Evolutionary conservation across 2,888 invertebrate genomes (phyloP), one percentile per base, ranked within the genome.

Genomic region (Eurois occulta): DNA sequence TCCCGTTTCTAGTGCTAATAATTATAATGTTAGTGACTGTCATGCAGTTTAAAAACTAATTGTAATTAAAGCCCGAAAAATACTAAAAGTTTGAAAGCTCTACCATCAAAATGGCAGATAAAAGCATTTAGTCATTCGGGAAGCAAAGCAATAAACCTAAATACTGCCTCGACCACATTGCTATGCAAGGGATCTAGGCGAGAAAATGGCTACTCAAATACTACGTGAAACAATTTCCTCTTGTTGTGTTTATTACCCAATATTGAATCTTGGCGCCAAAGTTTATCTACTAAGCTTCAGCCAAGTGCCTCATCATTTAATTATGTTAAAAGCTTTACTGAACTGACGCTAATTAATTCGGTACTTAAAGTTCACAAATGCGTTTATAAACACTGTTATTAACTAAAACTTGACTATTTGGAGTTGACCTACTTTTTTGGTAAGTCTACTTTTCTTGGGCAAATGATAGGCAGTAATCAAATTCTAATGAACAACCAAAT

Each of bases 291-390:
- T 21, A 38, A 62, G 13, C 11, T 46, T 24, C 35, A 58, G 16
- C 7, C n/a, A 81, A 75, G 70, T 76, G 78, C 55, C 65, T 74
- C 75, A 77, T 84, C 71, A 88, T 78, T 81, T 78, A 73, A 84
- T 83, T 84, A 84, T 75, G 76, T 70, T 86, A 80, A 88, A 88
- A 88, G 85, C 79, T 74, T 58, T 66, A 48, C 35, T 43, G 62
- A 62, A 72, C 67, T 75, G 66, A 77, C 74, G 73, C 38, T 77
- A 70, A 77, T 84, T 80, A 58, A 77, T 78, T 43, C 46, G 52
- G 65, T 73, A 73, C 60, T 73, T 72, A 58, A 41, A 75, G 48
- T 60, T n/a, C 43, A 35, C 64, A 78, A 84, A 72, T 69, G 72
- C 28, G 38, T 65, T 78, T 60, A 38, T 52, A 72, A 69, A 78